Base-by-base conservation (phyloP, 2,113 vertebrate species). In the Cephalopholis sonnerati region DNA sequence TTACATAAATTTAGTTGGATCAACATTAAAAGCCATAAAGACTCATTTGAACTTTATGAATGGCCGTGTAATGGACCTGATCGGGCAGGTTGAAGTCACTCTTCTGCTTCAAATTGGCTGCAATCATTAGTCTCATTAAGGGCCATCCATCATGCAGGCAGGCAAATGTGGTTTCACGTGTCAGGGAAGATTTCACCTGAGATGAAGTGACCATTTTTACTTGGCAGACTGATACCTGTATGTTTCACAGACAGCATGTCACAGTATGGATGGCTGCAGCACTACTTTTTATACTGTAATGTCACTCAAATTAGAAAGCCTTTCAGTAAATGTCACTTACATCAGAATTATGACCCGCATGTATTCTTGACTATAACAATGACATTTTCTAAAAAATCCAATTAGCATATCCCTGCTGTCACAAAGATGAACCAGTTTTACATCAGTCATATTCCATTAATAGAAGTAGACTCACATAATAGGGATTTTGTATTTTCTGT, bases 71-170 rank as follows among this genome's bases (percentile, higher is more conserved):
- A 84, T 78, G 57, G 46, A 58, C 13, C 81, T 44, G 41, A 76
- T 50, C 46, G 20, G 74, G 22, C 24, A 57, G 41, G 50, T 89
- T 81, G 73, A 74, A 76, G 62, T 79, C 73, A 20, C 8, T 66
- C 44, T 61, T 76, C 41, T 68, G 41, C 24, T 69, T 79, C 16
- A 68, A 75, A 86, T 78, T 75, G 74, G 32, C 74, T 82, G 58
- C 32, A 44, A 48, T 86, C 46, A 67, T 79, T 82, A 74, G 24
- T 82, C 50, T 79, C 69, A 83, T 87, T 72, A 50, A 53, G 59
- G 48, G 29, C 39, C 66, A 76, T 85, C 58, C 29, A 61, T 88
- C 67, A 66, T 64, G 50, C 76, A 41, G 32, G 20, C 68, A 20
- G 17, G 57, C 17, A 17, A 27, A 68, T 54, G 69, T 79, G 32